Evolutionary conservation across 2,113 vertebrate species (phyloP), one percentile per base, ranked within the genome.

Genomic region (Gila orcuttii): DNA sequence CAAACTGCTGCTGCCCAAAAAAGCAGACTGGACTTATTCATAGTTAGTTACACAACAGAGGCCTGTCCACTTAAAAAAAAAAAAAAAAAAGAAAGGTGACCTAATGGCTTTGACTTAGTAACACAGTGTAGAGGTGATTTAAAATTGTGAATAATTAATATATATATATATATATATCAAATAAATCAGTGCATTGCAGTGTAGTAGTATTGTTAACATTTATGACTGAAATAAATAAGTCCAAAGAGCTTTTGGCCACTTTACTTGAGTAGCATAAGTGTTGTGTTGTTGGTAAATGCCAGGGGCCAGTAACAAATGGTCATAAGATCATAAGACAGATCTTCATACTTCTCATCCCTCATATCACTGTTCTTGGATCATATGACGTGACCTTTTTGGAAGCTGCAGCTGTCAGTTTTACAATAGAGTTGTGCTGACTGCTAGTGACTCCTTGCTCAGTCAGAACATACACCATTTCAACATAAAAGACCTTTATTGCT

Each of bases 1-100:
- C 80, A 69, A 52, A 69, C 47, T 80, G 50, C 77, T 59, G 62
- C 28, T 86, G 47, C 17, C 73, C 83, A 57, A 73, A 82, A 83
- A 80, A 86, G 33, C 66, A 64, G 77, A 78, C 71, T 31, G 33
- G 62, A 39, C 79, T 52, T 88, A 85, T 86, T 86, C 82, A 88
- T 84, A 86, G 77, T 79, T 6, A 78, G 55, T 86, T 81, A 69
- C 76, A 84, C 55, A 84, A 87, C 79, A 47, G 31, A 59, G 77
- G 15, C n/a, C 50, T 50, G 28, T 33, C 36, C 39, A 6, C 42
- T 55, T 6, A 60, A 39, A 74, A 75, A 50, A 62, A 42, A 39
- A 47, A 36, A 73, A 68, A 39, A 52, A 39, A 50, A 28, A 28
- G 28, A 1, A 28, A 28, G 28, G 28, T 28, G 31, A 33, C 77